These are phyloP conservation scores for Bubo scandiacus DNA, from an alignment of 2,113 vertebrate species.

Conservation along the genomic window DNA sequence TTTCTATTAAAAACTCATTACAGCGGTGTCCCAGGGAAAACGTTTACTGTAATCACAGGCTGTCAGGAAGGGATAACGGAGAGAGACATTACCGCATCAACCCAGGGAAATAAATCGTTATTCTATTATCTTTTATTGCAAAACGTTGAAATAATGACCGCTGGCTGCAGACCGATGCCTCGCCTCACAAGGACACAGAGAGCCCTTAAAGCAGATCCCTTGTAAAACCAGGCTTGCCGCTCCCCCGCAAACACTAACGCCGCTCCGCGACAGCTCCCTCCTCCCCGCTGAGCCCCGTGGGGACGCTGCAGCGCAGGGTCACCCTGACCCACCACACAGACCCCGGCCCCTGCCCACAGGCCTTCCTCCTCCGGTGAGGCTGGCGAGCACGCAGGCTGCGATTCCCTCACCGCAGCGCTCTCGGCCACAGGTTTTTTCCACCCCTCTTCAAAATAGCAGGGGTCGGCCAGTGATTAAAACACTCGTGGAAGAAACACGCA, in stretches of 20 bases:
- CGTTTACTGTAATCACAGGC: slow-evolving; percentile 38
- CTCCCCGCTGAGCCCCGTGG: neutral
- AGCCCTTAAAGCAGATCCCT: neutral
- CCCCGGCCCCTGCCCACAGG: accelerated
- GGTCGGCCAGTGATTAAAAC: neutral
- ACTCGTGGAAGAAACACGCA: accelerated
- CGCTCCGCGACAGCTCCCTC: accelerated
- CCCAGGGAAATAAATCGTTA: slow-evolving; percentile 67
- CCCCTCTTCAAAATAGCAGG: neutral
- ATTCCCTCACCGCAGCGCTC: neutral
- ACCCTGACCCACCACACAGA: neutral
- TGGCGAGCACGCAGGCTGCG: accelerated
- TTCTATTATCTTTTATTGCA: slow-evolving; percentile 74
- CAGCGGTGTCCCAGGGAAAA: neutral
- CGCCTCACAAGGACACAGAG: neutral
- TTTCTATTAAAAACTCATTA: slow-evolving; percentile 60
- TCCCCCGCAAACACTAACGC: neutral
- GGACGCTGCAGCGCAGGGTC: neutral
- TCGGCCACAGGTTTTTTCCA: neutral
- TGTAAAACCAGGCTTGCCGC: neutral
- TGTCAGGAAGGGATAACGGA: slow-evolving; percentile 67
- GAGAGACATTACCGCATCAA: slow-evolving; percentile 73
- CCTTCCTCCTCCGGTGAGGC: neutral
- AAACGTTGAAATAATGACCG: slow-evolving; percentile 56
- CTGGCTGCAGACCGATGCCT: slow-evolving; percentile 8